Percentiles rank a stretch among this genome's conserved stretches.
phyloP scores from a whole-genome alignment of 2,113 vertebrate genomes.

The Corythornis madagascariensis region DNA sequence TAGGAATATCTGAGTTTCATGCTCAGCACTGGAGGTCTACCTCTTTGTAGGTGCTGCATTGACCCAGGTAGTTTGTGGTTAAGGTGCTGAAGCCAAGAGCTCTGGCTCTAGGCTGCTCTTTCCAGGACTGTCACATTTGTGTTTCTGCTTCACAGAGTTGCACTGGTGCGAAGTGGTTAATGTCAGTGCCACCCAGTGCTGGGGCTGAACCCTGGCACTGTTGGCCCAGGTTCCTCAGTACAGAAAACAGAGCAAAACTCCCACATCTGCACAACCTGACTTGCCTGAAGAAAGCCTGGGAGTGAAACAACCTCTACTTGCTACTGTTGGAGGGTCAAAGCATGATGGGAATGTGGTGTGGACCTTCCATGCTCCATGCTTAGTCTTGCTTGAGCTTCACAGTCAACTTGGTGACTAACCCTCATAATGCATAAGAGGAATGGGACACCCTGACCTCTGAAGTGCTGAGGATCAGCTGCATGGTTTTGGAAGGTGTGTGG shows the following conservation, averaged over 20 bases:
- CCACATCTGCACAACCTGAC: neutral
- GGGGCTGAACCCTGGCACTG: fast-evolving
- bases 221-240: neutral
- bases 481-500: neutral
- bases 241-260: neutral
- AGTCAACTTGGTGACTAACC: neutral
- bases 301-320: neutral
- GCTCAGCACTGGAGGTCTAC: neutral
- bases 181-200: neutral
- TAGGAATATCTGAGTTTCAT: neutral
- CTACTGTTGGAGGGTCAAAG: neutral
- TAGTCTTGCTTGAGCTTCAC: neutral
- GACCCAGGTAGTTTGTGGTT: neutral
- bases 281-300: neutral
- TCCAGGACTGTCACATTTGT: neutral
- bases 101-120: neutral
- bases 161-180: neutral
- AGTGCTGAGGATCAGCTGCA: neutral
- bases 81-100: neutral
- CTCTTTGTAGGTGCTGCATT: neutral
- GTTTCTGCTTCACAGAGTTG: neutral
- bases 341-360: neutral
- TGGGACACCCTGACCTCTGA: neutral
- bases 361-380: neutral
- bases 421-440: neutral